Percentiles rank a stretch among this genome's conserved stretches.
Evolutionary conservation across 2,888 invertebrate species (phyloP).

Genomic region (Drosophila putrida): DNA sequence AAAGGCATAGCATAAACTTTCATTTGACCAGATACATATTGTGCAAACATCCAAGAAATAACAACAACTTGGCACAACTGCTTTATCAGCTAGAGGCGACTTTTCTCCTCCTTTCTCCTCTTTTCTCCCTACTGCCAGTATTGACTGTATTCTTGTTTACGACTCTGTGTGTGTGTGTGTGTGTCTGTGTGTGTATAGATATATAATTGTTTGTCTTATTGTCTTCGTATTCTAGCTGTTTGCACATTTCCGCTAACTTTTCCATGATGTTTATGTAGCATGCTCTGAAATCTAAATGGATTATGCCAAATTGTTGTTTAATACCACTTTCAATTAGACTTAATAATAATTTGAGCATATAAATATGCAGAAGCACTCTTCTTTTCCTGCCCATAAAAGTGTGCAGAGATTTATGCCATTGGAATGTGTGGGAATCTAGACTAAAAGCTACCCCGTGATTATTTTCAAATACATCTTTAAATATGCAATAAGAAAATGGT

Average conservation of each 20-base stretch:
- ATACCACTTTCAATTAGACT: conserved; percentile 64
- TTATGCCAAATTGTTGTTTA: conserved; percentile 75
- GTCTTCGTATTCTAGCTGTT: conserved; percentile 23
- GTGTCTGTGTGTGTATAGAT: conserved; percentile 25
- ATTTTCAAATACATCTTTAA: too few species aligned
- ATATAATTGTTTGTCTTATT: conserved; percentile 46
- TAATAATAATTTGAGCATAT: conserved; percentile 36
- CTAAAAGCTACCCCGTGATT: not conserved
- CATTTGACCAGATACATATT: conserved; percentile 56
- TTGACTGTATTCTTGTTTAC: conserved; percentile 56
- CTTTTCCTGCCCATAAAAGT: not conserved
- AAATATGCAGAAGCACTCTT: conserved; percentile 12
- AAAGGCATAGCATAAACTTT: conserved; percentile 73
- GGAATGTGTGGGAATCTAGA: not conserved
- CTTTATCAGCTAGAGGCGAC: conserved; percentile 43
- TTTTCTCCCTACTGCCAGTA: conserved; percentile 2
- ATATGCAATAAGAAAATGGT: too few species aligned
- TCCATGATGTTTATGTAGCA: conserved; percentile 38
- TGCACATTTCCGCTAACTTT: conserved; percentile 51
- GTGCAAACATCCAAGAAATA: conserved; percentile 16
- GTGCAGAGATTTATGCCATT: conserved; percentile 11
- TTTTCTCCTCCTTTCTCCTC: not conserved
- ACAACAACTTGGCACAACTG: conserved; percentile 31
- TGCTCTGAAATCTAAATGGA: conserved; percentile 63
- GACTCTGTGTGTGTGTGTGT: conserved; percentile 33